Evolutionary conservation across 2,113 vertebrate genomes (phyloP), one percentile per base, ranked within the genome.

Genomic region (Morone saxatilis): DNA sequence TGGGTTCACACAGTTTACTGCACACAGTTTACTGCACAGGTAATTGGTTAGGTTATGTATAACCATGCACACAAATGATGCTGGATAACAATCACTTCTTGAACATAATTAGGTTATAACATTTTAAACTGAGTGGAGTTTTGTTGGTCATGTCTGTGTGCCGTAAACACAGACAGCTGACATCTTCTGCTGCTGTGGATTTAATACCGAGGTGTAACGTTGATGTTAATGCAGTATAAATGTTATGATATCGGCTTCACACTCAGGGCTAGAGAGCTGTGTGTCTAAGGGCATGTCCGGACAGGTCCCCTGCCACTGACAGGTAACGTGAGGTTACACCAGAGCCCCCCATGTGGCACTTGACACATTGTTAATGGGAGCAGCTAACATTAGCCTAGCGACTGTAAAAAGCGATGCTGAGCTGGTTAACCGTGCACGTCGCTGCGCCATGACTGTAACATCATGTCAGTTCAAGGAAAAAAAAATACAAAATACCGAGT

Each of bases 271-370:
- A 50, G 11, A 50, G 11, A n/a, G 50, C 6, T 16, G n/a, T 9
- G 68, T 10, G 62, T 47, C 78, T 66, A 76, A 76, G 62, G 62
- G 11, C 85, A 82, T 86, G 76, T 2, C 70, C 71, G 74, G 85
- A 53, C 88, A 89, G 74, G 41, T 63, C 77, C 48, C 17, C 72
- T 17, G 73, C 10, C 31, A 1, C 11, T 90, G 86, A 86, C 84
- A 85, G 81, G 81, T 78, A 56, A 17, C 14, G 6, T 50, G 3
- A 19, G 80, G 53, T 59, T 73, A 61, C 77, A 76, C 59, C 87
- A 70, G 41, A 88, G 82, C 84, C 78, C 84, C 78, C 86, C 89
- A 91, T 87, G 86, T 89, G 90, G 70, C 82, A 78, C 84, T 45
- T 13, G 65, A 53, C 72, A 83, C 61, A 53, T 71, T 53, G 7